Evolutionary conservation across 2,888 invertebrate species (phyloP), one percentile per base, ranked within the genome.

Genomic region (Listrodromus nycthemerus): DNA sequence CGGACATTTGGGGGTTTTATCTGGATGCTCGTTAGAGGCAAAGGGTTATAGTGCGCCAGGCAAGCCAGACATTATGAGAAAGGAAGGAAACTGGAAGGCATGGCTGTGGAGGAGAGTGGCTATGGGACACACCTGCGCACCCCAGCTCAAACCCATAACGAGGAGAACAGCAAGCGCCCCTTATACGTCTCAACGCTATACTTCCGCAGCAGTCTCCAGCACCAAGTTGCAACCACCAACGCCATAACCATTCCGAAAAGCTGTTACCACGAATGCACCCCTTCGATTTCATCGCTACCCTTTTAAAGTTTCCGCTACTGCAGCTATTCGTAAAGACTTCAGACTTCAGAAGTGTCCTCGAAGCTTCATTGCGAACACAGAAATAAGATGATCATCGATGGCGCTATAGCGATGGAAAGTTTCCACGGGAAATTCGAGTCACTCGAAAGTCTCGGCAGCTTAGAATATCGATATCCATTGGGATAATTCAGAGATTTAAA

Each of bases 121-220:
- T 73, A 77, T 83, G 73, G 80, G 33, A 33, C 71, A 69, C 83
- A 83, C 80, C 83, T 83, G 83, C 55, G 80, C 76, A 69, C 66
- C 67, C 73, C 63, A 24, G 50, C 69, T 30, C 77, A 65, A 67
- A 55, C 52, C 66, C 80, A 63, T 80, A 80, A 80, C 80, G 63
- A 73, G 71, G 76, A 73, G 74, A 75, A 67, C 69, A 73, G 77
- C 80, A 55, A 66, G 58, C 52, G 50, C 30, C 55, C 73, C 73
- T 69, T 69, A 75, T 71, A 76, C 58, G 61, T 80, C 70, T 80
- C 80, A 13, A 41, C 52, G 63, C 69, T 75, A n/a, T 70, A 55
- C 80, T 74, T 52, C 45, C 52, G 50, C 73, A 83, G 33, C 71
- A 66, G 74, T 80, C 80, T 80, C 76, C 30, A 66, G 58, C 55